Evolutionary conservation across 2,888 invertebrate species (phyloP).

Genomic region (Drosophila atripex): DNA sequence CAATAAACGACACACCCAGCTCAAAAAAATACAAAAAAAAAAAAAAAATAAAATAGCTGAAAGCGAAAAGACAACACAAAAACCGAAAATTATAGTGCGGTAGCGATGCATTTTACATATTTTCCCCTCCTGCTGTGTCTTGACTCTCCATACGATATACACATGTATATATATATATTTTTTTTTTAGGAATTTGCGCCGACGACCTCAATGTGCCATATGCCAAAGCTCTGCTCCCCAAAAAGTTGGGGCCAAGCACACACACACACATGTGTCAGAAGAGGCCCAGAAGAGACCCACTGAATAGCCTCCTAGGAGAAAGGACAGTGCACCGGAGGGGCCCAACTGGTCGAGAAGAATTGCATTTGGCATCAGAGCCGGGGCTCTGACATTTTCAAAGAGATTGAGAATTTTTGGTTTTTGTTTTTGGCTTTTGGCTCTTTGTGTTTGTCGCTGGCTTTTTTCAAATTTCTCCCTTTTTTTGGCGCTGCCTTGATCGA

Average conservation of each 20-base stretch:
- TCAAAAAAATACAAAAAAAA: constrained; percentile 28
- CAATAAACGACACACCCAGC: constrained; percentile 57
- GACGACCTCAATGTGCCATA: constrained; percentile 51
- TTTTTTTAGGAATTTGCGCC: constrained; percentile 39
- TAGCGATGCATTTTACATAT: constrained; percentile 47
- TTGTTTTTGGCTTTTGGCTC: background rate
- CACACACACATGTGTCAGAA: constrained; percentile 40
- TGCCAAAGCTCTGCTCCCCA: constrained; percentile 31
- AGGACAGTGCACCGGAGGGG: constrained; percentile 17
- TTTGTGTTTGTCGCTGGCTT: too few species aligned
- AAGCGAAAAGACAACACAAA: constrained; percentile 31
- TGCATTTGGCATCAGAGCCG: constrained; percentile 40
- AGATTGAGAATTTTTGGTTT: constrained; percentile 25
- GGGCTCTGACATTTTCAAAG: constrained; percentile 42
- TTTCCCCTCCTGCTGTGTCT: constrained; percentile 29
- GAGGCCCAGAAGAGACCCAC: constrained; percentile 10
- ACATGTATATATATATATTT: background rate
- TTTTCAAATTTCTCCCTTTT: background rate
- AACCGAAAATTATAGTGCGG: constrained; percentile 52
- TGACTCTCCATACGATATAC: background rate
- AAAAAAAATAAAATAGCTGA: constrained; percentile 19
- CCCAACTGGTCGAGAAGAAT: constrained; percentile 16
- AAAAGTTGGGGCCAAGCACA: constrained; percentile 19
- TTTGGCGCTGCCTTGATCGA: constrained; percentile 26
- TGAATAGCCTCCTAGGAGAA: constrained; percentile 17